Base-by-base conservation (phyloP, 2,797 vertebrate species). In the Microctenopoma stevenorrisi region DNA sequence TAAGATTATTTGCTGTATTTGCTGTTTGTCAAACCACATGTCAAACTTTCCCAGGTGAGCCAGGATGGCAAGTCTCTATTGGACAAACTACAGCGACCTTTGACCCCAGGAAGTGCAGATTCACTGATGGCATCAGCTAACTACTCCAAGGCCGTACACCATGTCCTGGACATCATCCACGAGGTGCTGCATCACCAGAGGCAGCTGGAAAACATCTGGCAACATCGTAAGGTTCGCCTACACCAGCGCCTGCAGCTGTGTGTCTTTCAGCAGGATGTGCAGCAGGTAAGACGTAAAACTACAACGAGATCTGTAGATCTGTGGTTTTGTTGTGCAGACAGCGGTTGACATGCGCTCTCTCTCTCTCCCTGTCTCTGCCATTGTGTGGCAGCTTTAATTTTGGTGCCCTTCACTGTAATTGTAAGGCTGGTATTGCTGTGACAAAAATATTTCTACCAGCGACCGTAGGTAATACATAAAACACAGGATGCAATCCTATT, bases 141-240 rank as follows among this genome's bases (percentile, higher is more conserved):
- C 93, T 98, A 98, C 91, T 97, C 97, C 26, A 99, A 99, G 90
- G 97, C 98, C 0, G 97, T 99, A 71, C 97, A 96, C 89, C 97
- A 98, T 0, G 97, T 98, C 51, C 92, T 99, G 46, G 98, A 99
- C 56, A 95, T 96, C 76, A 97, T 99, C 85, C 98, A 99, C 3
- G 97, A 99, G 84, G 97, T 99, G 16, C 87, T 99, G 71, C 98
- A 99, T 84, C 98, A 99, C 90, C 98, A 99, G 90, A 93, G 98
- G 78, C 97, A 98, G 77, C 93, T 99, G 42, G 97, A 99, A 79
- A 99, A 97, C 91, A 98, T 98, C 86, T 99, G 97, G 97, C 98
- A 99, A 84, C 98, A 99, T 85, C 97, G 98, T 61, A 99, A 99
- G 83, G 97, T 99, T 52, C 97, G 98, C 47, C 94, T 99, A 14